Conservation (phyloP, 1,140 invertebrate species). For the Pogonomyrmex barbatus region DNA sequence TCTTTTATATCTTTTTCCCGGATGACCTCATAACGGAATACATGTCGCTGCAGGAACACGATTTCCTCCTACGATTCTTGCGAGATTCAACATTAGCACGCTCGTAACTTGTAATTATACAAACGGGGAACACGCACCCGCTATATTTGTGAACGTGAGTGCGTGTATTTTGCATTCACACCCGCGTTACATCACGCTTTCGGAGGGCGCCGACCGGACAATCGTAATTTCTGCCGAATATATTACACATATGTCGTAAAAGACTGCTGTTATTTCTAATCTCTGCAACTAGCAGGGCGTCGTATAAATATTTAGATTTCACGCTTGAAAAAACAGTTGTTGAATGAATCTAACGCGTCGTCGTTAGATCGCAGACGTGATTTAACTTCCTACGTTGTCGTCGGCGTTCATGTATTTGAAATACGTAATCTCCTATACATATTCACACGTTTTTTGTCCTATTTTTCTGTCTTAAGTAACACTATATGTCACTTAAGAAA, state of each 20-base stretch:
- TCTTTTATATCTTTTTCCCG: not conserved
- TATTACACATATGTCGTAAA: constrained; percentile 29
- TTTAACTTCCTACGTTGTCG: constrained; percentile 25
- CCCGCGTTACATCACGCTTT: constrained; percentile 24
- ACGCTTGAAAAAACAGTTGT: constrained; percentile 4
- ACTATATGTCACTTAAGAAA: not conserved
- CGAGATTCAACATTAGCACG: constrained; percentile 56
- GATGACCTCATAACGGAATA: not conserved
- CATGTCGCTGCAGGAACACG: not conserved
- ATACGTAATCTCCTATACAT: not conserved
- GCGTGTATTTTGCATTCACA: not conserved
- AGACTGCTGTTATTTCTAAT: not conserved
- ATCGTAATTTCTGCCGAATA: constrained; percentile 42
- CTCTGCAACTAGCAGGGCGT: not conserved
- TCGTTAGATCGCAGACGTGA: constrained; percentile 40
- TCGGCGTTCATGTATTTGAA: constrained; percentile 8
- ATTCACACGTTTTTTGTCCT: not conserved
- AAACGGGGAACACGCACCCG: constrained; percentile 2
- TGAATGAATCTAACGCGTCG: not conserved
- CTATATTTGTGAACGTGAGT: not conserved
- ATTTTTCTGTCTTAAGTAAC: not conserved
- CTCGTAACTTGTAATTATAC: constrained; percentile 52
- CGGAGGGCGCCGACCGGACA: constrained; percentile 53
- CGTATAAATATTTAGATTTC: constrained; percentile 54
- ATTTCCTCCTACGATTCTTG: constrained; percentile 43